Evolutionary conservation across 2,113 vertebrate species (phyloP).

Genomic region (Nyctereutes procyonoides): DNA sequence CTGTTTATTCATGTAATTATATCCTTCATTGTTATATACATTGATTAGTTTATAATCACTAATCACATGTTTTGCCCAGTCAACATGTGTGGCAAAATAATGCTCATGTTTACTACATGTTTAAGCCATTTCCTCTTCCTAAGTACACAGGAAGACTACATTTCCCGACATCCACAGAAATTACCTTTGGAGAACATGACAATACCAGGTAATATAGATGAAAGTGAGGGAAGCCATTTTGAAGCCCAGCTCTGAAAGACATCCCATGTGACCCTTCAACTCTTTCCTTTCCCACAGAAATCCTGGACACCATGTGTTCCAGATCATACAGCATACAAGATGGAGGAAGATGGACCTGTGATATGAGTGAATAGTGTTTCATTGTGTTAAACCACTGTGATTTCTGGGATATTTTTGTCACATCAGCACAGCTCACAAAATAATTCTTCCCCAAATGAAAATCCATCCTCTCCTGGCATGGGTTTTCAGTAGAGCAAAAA

Average conservation of each 20-base stretch:
- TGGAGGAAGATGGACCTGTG: neutral
- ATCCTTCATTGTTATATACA: neutral
- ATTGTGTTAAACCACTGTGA: neutral
- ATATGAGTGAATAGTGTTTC: neutral
- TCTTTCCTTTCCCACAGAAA: neutral
- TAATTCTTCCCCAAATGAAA: neutral
- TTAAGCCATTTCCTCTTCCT: neutral
- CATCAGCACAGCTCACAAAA: neutral
- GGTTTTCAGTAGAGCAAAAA: neutral
- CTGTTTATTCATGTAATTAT: neutral
- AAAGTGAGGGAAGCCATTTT: neutral
- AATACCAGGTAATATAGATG: neutral
- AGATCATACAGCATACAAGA: neutral
- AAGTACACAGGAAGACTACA: neutral
- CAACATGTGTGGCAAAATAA: neutral
- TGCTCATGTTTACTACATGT: neutral
- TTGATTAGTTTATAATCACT: neutral
- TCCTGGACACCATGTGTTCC: neutral
- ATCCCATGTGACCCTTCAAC: neutral
- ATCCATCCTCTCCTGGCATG: neutral
- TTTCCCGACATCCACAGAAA: neutral
- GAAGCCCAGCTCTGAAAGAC: neutral
- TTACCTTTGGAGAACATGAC: neutral
- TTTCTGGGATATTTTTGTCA: neutral
- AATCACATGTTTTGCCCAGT: neutral